Conservation (phyloP, 2,797 vertebrate genomes). For the Gambusia yucatana region DNA sequence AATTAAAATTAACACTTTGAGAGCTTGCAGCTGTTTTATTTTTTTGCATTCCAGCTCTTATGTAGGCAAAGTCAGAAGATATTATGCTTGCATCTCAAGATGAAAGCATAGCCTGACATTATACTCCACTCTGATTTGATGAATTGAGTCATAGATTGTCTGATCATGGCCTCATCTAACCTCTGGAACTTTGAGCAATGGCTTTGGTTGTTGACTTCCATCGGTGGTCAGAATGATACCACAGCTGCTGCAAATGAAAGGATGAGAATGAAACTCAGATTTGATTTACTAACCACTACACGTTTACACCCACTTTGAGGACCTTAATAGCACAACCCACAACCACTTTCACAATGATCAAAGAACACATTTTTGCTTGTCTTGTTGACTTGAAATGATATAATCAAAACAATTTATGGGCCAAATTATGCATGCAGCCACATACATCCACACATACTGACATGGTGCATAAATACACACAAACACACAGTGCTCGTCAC, state of each 20-base stretch:
- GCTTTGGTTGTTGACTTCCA: slow-evolving; percentile 29
- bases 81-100: slow-evolving; percentile 5
- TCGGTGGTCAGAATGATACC: slow-evolving; percentile 14
- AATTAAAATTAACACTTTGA: slow-evolving; percentile 9
- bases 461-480: slow-evolving; percentile 19
- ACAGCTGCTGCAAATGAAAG: slow-evolving; percentile 60
- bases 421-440: slow-evolving; percentile 16
- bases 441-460: slow-evolving; percentile 19
- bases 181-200: slow-evolving; percentile 36
- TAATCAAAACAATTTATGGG: slow-evolving; percentile 38
- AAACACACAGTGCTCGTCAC: slow-evolving; percentile 35
- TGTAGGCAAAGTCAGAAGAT: slow-evolving; percentile 7
- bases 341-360: slow-evolving; percentile 59
- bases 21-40: neutral
- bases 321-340: slow-evolving; percentile 30
- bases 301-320: slow-evolving; percentile 54
- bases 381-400: slow-evolving; percentile 50
- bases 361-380: slow-evolving; percentile 58
- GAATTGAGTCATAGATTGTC: slow-evolving; percentile 20
- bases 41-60: slow-evolving; percentile 6
- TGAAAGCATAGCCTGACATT: slow-evolving; percentile 23
- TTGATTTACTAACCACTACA: slow-evolving; percentile 52
- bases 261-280: slow-evolving; percentile 36
- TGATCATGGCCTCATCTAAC: slow-evolving; percentile 37
- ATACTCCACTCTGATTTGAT: slow-evolving; percentile 19